phyloP scores from a whole-genome alignment of 2,797 vertebrate genomes.

The Eleutherodactylus coqui region DNA sequence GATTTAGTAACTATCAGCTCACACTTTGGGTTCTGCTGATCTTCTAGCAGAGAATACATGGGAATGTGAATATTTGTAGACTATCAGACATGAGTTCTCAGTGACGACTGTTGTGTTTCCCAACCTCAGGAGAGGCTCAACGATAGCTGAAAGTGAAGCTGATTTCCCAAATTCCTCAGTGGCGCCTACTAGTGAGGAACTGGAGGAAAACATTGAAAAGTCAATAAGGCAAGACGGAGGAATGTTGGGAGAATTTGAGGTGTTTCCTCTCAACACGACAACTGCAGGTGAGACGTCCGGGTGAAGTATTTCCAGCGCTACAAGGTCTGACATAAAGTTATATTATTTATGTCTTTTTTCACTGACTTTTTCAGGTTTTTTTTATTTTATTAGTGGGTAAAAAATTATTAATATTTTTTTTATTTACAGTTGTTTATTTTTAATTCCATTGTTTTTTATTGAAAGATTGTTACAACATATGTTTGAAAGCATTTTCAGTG shows the following conservation, averaged over 20 bases:
- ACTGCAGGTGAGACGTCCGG: not conserved
- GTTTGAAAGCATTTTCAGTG: too few species aligned
- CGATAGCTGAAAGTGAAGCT: not conserved
- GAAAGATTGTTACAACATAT: too few species aligned
- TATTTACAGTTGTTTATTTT: too few species aligned
- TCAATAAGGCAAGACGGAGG: not conserved
- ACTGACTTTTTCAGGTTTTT: too few species aligned
- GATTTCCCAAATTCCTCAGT: not conserved
- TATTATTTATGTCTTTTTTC: too few species aligned
- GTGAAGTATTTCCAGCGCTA: not conserved
- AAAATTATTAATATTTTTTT: too few species aligned
- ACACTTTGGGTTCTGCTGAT: too few species aligned
- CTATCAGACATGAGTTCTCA: not conserved
- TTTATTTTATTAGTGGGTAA: too few species aligned
- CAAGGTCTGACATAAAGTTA: not conserved
- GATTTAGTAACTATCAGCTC: too few species aligned
- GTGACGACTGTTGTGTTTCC: not conserved
- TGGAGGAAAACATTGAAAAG: not conserved
- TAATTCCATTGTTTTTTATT: too few species aligned
- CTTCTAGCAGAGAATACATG: too few species aligned
- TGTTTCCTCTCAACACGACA: not conserved
- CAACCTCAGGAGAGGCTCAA: not conserved
- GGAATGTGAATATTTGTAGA: too few species aligned
- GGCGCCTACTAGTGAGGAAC: not conserved
- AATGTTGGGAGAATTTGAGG: not conserved